A percentile compares a stretch with the other conserved stretches of the same genome.
Conservation (phyloP, 2,113 vertebrate species). For the Anthoscopus minutus region DNA sequence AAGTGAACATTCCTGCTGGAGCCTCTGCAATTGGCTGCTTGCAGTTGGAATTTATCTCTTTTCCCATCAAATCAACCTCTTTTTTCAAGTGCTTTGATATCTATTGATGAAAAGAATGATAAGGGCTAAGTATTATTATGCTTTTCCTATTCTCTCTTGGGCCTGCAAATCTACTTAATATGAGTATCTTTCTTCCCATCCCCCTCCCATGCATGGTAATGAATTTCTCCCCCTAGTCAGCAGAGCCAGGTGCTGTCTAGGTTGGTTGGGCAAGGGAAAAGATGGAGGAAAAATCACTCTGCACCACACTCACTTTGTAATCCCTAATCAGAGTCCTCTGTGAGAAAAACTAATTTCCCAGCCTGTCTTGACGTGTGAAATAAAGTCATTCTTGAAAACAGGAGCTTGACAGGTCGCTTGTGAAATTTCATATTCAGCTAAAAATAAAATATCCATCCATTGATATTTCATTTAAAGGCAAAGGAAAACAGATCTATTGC, state of each 20-base stretch:
- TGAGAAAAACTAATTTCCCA: slow-evolving; percentile 72
- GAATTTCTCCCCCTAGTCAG: slow-evolving; percentile 35
- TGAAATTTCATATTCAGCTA: slow-evolving; percentile 67
- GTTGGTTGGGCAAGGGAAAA: neutral
- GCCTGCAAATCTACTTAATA: neutral
- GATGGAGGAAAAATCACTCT: slow-evolving; percentile 52
- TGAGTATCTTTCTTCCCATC: neutral
- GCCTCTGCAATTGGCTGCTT: neutral
- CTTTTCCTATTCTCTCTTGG: neutral
- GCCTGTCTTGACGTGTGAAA: slow-evolving; percentile 66
- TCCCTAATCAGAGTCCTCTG: slow-evolving; percentile 60
- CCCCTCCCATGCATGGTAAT: neutral
- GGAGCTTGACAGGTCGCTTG: slow-evolving; percentile 56
- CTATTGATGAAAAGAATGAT: slow-evolving; percentile 8
- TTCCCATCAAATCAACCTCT: slow-evolving; percentile 2
- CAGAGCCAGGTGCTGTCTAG: neutral
- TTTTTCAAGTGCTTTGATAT: slow-evolving; percentile 32
- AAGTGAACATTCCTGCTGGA: neutral
- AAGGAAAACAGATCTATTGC: slow-evolving; percentile 48
- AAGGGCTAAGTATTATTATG: slow-evolving; percentile 1
- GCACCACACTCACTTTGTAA: slow-evolving; percentile 23
- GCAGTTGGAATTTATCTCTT: neutral
- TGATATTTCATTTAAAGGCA: slow-evolving; percentile 71
- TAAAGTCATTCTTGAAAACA: slow-evolving; percentile 68
- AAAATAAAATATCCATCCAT: slow-evolving; percentile 71